phyloP scores from a whole-genome alignment of 2,113 vertebrate genomes.

The Empidonax alnorum region DNA sequence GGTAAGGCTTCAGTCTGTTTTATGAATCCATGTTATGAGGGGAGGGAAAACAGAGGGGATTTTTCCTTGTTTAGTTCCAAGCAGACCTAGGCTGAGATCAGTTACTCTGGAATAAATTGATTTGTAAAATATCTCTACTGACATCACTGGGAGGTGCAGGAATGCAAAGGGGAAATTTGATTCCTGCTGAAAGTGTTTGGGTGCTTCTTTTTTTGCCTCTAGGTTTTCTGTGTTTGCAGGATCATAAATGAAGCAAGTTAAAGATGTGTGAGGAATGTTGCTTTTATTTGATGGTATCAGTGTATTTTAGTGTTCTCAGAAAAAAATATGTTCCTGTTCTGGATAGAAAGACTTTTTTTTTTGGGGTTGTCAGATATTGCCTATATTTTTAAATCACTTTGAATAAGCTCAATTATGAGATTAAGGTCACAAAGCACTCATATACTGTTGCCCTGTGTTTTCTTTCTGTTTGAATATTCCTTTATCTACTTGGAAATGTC shows the following conservation, averaged over 20 bases:
- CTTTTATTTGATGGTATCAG: not conserved
- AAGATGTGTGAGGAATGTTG: not conserved
- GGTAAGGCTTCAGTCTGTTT: slow-evolving; percentile 77
- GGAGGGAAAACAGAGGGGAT: not conserved
- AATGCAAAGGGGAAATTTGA: not conserved
- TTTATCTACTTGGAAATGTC: not conserved
- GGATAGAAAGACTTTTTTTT: not conserved
- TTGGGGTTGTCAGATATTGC: not conserved
- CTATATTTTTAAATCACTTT: not conserved
- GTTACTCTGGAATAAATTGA: not conserved
- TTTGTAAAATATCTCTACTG: not conserved
- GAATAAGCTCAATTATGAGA: not conserved
- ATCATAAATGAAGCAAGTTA: not conserved
- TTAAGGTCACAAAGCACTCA: not conserved
- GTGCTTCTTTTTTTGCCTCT: not conserved
- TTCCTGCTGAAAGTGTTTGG: not conserved
- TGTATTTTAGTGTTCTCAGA: not conserved
- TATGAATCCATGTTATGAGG: not conserved
- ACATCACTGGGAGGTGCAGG: not conserved
- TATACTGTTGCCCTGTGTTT: not conserved
- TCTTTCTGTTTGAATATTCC: not conserved
- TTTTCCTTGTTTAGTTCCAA: slow-evolving; percentile 11
- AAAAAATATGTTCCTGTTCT: not conserved
- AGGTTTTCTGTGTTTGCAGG: not conserved
- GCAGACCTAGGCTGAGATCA: not conserved